phyloP scores from a whole-genome alignment of 2,888 invertebrate genomes.

The Rhynchonema sp. region DNA sequence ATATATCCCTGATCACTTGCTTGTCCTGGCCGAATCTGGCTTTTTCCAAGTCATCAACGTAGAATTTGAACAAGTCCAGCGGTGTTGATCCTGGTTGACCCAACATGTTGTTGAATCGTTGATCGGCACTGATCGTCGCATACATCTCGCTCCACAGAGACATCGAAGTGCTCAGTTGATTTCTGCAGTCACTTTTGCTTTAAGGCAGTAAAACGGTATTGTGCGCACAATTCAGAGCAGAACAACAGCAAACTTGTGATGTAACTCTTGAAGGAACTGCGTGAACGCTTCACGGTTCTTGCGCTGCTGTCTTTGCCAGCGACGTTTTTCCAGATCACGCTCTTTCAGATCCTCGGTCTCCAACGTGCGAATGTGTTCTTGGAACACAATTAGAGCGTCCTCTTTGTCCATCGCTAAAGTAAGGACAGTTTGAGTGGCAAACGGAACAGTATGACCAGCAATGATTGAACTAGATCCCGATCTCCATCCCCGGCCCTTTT shows the following conservation, averaged over 20 bases:
- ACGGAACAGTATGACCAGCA: neutral
- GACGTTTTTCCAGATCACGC: constrained; percentile 55
- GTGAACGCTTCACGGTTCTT: constrained; percentile 81
- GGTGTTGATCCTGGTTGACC: constrained; percentile 76
- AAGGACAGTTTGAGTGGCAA: too few relatives aligned
- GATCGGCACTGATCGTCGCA: constrained; percentile 78
- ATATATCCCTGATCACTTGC: constrained; percentile 85
- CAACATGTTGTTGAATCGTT: constrained; percentile 61
- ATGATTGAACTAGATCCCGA: neutral
- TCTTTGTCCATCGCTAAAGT: constrained; percentile 77
- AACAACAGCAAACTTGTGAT: constrained; percentile 39
- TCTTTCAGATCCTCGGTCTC: constrained; percentile 78
- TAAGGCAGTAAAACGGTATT: neutral
- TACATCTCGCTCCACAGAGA: constrained; percentile 94
- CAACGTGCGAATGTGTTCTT: constrained; percentile 81
- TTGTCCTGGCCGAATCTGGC: constrained; percentile 93
- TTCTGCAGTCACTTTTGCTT: neutral
- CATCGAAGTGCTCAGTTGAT: constrained; percentile 40
- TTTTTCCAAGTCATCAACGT: constrained; percentile 93
- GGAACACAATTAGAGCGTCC: constrained; percentile 90
- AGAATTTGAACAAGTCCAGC: constrained; percentile 91
- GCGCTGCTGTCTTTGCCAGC: constrained; percentile 59
- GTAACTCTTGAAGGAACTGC: constrained; percentile 61
- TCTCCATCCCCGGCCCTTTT: too few relatives aligned
- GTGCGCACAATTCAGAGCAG: neutral